Evolutionary conservation across 2,113 vertebrate genomes (phyloP).

Genomic region (Uropsilus gracilis): DNA sequence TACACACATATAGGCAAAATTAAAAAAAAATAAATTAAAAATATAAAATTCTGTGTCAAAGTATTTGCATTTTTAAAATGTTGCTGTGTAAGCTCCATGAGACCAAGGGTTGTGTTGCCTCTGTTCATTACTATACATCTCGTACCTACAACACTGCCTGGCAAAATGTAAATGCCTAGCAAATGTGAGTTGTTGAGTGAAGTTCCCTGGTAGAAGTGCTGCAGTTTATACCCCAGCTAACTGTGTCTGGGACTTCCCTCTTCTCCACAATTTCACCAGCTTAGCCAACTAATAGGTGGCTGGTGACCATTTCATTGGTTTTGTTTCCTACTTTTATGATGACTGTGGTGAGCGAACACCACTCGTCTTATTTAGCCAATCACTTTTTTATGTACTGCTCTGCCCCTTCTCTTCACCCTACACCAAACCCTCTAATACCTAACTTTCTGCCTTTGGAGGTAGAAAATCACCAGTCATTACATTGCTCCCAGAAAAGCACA

Average conservation of each 20-base stretch:
- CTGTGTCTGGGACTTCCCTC: neutral
- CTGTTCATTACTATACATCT: neutral
- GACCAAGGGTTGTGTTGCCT: neutral
- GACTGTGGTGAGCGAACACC: neutral
- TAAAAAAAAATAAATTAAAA: too few relatives aligned
- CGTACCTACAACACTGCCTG: neutral
- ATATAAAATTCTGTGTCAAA: neutral
- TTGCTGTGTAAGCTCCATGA: neutral
- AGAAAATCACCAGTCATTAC: neutral
- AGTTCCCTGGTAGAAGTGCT: neutral
- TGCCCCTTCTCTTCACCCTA: neutral
- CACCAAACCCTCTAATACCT: neutral
- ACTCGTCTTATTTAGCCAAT: neutral
- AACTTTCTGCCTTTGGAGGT: too few relatives aligned
- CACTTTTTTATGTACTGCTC: neutral
- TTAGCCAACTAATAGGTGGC: neutral
- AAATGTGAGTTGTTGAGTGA: neutral
- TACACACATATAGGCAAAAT: too few relatives aligned
- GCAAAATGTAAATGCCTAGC: neutral
- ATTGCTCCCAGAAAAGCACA: neutral
- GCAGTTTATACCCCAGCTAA: neutral
- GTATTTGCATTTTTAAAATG: neutral
- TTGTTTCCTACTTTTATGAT: neutral
- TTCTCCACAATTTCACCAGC: neutral
- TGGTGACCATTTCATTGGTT: neutral